phyloP scores from a whole-genome alignment of 2,113 vertebrate genomes.

The Corythaixoides concolor region DNA sequence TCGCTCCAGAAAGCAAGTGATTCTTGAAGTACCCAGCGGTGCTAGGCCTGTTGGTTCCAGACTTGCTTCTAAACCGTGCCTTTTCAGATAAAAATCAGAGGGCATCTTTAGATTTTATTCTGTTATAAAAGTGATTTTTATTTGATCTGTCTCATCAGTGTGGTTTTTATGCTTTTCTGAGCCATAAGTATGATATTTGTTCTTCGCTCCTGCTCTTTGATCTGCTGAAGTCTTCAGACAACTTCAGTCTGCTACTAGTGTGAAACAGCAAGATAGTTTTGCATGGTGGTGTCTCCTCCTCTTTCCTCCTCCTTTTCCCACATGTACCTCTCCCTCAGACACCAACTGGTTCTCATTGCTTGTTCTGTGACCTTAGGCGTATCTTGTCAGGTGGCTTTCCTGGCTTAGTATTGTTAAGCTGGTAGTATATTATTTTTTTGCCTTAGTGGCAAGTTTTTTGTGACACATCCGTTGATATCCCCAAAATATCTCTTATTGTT shows the following conservation, averaged over 20 bases:
- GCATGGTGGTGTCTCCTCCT: neutral
- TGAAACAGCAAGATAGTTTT: neutral
- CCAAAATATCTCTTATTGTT: neutral
- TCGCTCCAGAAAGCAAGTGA: neutral
- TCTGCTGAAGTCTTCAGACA: neutral
- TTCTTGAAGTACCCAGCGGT: neutral
- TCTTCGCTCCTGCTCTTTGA: neutral
- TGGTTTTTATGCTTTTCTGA: neutral
- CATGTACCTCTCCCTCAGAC: neutral
- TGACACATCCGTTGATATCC: neutral
- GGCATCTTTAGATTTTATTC: neutral
- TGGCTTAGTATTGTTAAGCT: neutral
- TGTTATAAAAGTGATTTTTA: neutral
- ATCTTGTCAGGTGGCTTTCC: neutral
- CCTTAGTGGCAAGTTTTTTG: accelerated
- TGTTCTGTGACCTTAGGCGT: neutral
- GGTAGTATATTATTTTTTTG: neutral
- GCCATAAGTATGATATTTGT: neutral
- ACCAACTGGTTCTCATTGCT: neutral
- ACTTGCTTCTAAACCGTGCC: neutral
- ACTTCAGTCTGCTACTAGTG: neutral
- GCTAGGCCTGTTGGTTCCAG: neutral
- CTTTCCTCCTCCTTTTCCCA: neutral
- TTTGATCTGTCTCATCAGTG: neutral
- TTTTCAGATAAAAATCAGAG: neutral